A percentile compares a stretch with the other conserved stretches of the same genome.
Evolutionary conservation across 2,113 vertebrate genomes (phyloP).

Genomic region (Ascaphus truei): DNA sequence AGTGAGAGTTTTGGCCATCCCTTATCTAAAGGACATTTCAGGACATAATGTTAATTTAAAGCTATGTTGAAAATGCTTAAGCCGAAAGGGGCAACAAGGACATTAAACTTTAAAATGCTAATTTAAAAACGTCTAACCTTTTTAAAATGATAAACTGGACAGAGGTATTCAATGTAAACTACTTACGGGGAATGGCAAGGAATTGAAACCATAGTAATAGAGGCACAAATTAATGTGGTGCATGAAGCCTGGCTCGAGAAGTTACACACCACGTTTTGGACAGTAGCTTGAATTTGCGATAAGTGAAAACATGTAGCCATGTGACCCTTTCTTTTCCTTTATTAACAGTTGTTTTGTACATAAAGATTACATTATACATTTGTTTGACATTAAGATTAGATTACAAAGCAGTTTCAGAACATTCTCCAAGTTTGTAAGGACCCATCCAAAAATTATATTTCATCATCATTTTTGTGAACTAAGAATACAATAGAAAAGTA

Average conservation of each 20-base stretch:
- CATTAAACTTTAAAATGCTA: slow-evolving; percentile 35
- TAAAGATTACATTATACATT: too few species aligned
- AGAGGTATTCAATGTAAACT: background rate
- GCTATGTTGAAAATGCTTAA: slow-evolving; percentile 11
- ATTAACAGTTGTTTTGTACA: too few species aligned
- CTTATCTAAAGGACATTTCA: slow-evolving; percentile 9
- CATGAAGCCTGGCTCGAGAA: background rate
- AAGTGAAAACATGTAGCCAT: too few species aligned
- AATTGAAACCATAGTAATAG: background rate
- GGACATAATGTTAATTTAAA: slow-evolving; percentile 26
- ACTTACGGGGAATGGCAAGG: background rate
- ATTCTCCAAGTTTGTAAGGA: too few species aligned
- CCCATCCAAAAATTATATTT: too few species aligned
- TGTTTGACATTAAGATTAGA: background rate
- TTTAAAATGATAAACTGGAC: slow-evolving; percentile 28
- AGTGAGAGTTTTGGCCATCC: background rate
- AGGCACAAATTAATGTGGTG: background rate
- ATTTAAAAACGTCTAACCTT: slow-evolving; percentile 32
- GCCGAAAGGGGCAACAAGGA: slow-evolving; percentile 21
- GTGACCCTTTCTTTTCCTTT: too few species aligned
- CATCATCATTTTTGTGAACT: too few species aligned
- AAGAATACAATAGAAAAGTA: too few species aligned
- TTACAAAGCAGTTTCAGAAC: too few species aligned
- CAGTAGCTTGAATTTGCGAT: background rate
- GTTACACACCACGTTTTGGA: background rate